Conservation (phyloP, 2,888 invertebrate genomes). For the Rotaria magnacalcarata region DNA sequence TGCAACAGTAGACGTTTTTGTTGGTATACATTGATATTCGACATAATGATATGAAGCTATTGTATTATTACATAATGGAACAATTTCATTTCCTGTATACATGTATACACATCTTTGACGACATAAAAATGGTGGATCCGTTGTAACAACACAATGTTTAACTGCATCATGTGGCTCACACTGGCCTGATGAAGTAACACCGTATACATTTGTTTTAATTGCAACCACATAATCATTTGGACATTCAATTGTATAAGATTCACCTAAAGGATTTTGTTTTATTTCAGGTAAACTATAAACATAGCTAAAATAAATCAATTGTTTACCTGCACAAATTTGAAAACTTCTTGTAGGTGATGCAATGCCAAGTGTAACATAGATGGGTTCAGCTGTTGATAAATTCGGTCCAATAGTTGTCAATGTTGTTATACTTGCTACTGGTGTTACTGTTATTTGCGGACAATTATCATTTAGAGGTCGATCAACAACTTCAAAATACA, state of each 20-base stretch:
- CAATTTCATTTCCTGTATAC: background rate
- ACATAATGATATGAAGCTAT: slow-evolving; percentile 28
- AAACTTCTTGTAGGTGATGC: background rate
- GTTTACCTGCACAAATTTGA: background rate
- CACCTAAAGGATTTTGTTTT: background rate
- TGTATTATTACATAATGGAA: background rate
- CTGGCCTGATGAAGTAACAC: background rate
- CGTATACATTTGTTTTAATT: background rate
- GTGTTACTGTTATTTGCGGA: background rate
- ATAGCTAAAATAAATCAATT: background rate
- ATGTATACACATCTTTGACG: background rate
- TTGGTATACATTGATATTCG: slow-evolving; percentile 16
- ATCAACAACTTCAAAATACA: slow-evolving; percentile 28
- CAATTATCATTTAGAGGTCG: background rate
- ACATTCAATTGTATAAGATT: background rate
- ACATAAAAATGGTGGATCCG: background rate
- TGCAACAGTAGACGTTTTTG: background rate
- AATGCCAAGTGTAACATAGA: background rate
- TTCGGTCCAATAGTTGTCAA: background rate
- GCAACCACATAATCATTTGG: background rate
- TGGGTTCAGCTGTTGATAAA: background rate
- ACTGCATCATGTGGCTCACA: background rate
- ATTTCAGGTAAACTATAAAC: background rate
- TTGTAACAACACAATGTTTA: background rate
- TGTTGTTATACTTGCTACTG: background rate